phyloP scores from a whole-genome alignment of 2,113 vertebrate species.

The Catharus bicknelli region DNA sequence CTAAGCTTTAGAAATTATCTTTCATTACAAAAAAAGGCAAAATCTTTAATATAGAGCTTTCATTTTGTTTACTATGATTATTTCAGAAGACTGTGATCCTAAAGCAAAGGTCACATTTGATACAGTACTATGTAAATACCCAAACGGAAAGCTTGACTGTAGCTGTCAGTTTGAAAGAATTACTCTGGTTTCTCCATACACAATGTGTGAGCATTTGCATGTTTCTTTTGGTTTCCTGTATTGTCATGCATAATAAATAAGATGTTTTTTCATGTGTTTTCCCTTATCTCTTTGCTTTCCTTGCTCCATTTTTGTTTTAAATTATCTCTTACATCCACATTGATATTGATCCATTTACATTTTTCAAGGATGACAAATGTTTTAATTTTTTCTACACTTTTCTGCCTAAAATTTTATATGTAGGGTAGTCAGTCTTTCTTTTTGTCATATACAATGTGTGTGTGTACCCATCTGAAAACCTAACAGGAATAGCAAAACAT shows the following conservation, averaged over 20 bases:
- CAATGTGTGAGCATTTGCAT: neutral
- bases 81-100: neutral
- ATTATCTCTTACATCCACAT: neutral
- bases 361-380: neutral
- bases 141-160: neutral
- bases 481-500: neutral
- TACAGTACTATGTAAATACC: neutral
- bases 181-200: neutral
- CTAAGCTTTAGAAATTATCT: slow-evolving; percentile 22
- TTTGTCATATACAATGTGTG: neutral
- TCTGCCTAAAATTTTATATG: neutral
- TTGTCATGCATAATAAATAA: neutral
- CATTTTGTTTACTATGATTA: neutral
- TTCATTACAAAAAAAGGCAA: neutral
- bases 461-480: neutral
- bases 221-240: neutral
- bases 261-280: neutral
- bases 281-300: neutral
- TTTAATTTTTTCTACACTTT: neutral
- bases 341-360: neutral
- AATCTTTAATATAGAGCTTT: neutral
- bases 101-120: slow-evolving; percentile 14
- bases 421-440: neutral
- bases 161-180: neutral
- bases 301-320: neutral